Base-by-base conservation (phyloP, 1,140 invertebrate species). In the Drosophila arawakana region DNA sequence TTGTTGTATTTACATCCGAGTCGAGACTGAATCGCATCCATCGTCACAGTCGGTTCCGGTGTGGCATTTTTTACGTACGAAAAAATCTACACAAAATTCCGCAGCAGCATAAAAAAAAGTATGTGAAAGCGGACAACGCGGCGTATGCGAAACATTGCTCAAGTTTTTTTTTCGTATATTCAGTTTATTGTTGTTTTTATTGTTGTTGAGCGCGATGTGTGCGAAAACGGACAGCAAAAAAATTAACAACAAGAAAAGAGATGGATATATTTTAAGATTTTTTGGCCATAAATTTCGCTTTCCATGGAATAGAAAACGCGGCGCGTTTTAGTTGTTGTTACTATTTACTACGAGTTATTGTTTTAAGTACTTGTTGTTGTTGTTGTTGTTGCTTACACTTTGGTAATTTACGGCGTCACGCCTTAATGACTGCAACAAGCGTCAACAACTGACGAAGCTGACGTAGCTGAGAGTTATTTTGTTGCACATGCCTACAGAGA, bases 321-420 rank as follows among this genome's bases (percentile, higher is more conserved):
- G 71, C 37, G 39, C 13, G 52, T 77, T 73, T 60, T 73, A 65
- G 50, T 69, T 66, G 46, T 74, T 81, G 41, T 55, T 50, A 57
- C 68, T 37, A 72, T 65, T 50, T 69, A 47, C 47, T 35, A 41
- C 52, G 65, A 68, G 55, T 60, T 68, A 69, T 73, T 61, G 71
- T 62, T 84, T 83, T 73, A 88, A 88, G 62, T 74, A 73, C 60
- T 82, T 73, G 41, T 69, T 68, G 47, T 78, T 81, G 46, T 69
- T 46, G 62, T 54, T 73, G 61, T 50, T 66, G 65, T 73, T 79
- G 80, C 59, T 77, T 88, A 86, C 73, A 88, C 80, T 89, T 89
- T 83, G 80, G 66, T 80, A 80, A 83, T 88, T 88, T 78, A 89
- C 80, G 71, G 74, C 84, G 84, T 88, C 75, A 88, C 84, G 84